These are phyloP conservation scores for Parotia lawesii DNA, from an alignment of 2,113 vertebrate species.

Conservation along the genomic window DNA sequence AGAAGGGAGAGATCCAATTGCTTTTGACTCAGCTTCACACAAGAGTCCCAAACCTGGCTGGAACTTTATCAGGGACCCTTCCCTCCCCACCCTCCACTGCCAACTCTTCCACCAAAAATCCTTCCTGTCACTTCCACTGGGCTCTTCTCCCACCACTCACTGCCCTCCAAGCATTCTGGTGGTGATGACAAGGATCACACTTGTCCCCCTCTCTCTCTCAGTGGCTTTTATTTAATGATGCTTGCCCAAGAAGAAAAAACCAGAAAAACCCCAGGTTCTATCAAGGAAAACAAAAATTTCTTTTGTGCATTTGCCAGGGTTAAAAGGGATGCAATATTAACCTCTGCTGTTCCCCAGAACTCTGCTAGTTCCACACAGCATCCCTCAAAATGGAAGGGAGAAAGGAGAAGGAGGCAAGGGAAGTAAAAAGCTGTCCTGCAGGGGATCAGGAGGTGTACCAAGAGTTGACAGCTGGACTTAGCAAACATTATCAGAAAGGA, in stretches of 20 bases:
- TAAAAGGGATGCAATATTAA: rapidly evolving
- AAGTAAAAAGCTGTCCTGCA: neutral
- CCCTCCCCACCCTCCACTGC: neutral
- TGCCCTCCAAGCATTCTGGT: neutral
- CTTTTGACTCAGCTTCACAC: neutral
- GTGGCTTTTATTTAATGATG: neutral
- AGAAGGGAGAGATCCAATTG: neutral
- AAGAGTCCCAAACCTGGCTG: neutral
- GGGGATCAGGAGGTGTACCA: neutral
- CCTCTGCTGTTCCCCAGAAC: neutral
- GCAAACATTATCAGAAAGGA: neutral
- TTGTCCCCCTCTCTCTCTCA: no score
- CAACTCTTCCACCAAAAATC: neutral
- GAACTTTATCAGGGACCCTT: neutral
- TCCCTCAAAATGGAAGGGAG: neutral
- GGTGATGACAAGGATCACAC: neutral
- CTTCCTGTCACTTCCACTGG: neutral
- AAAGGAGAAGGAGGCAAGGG: neutral
- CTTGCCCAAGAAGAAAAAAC: neutral
- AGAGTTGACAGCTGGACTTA: neutral
- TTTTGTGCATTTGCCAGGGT: neutral
- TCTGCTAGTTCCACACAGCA: rapidly evolving
- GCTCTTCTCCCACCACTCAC: neutral
- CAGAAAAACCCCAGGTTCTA: neutral
- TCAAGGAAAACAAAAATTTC: neutral